A percentile compares a stretch with the other conserved stretches of the same genome.
Evolutionary conservation across 2,113 vertebrate species (phyloP).

Genomic region (Heterocephalus glaber): DNA sequence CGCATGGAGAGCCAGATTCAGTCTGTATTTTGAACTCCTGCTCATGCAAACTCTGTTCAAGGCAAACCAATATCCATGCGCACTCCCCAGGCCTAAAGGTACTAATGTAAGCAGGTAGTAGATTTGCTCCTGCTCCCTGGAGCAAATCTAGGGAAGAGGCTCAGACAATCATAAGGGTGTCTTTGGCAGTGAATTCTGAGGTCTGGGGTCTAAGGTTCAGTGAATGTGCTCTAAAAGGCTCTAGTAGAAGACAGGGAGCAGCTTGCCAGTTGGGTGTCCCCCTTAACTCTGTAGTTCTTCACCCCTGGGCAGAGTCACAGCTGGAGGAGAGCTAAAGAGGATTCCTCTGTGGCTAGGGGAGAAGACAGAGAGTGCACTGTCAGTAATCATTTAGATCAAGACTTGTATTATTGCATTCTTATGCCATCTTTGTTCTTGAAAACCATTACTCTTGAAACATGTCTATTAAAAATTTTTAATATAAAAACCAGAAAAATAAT

Average conservation of each 20-base stretch:
- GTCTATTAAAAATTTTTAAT: background rate
- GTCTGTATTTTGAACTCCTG: background rate
- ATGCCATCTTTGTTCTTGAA: background rate
- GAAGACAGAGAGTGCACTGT: background rate
- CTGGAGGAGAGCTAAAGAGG: background rate
- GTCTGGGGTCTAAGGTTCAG: background rate
- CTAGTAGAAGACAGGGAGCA: background rate
- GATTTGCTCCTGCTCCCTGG: background rate
- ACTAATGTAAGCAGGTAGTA: accelerated
- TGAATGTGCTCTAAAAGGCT: background rate
- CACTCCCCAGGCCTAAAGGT: background rate
- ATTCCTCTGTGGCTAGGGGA: background rate
- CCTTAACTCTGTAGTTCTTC: background rate
- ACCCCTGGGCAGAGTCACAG: accelerated
- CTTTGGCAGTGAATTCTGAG: background rate
- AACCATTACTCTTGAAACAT: background rate
- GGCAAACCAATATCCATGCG: background rate
- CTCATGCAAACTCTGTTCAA: background rate
- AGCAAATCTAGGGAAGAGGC: background rate
- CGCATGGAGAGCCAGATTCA: background rate
- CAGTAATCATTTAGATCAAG: background rate
- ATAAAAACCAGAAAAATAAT: background rate
- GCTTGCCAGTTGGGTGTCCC: accelerated
- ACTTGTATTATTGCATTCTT: background rate
- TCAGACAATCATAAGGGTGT: background rate